These are phyloP conservation scores for Megalops atlanticus DNA, from an alignment of 2,113 vertebrate species.

Conservation along the genomic window DNA sequence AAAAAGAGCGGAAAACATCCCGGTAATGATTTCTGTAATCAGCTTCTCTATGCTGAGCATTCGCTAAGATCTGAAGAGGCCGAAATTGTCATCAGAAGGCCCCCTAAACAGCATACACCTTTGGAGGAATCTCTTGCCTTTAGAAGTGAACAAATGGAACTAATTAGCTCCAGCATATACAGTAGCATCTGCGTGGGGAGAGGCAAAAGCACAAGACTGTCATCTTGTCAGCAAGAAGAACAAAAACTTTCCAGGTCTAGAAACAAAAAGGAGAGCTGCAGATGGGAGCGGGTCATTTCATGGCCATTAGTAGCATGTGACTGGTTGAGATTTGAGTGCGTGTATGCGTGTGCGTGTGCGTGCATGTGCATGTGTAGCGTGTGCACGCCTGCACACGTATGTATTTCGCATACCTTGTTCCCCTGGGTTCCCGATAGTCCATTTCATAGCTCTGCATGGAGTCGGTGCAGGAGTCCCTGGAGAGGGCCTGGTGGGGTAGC, in stretches of 20 bases:
- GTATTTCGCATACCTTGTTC: conserved; percentile 74
- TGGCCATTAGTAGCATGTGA: neutral
- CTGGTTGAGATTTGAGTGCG: neutral
- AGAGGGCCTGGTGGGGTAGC: conserved; percentile 71
- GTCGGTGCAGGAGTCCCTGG: conserved; percentile 70
- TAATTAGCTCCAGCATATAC: neutral
- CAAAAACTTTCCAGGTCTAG: neutral
- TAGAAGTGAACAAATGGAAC: neutral
- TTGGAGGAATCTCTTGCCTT: neutral
- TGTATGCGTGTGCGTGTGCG: neutral
- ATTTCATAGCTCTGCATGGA: conserved; percentile 78
- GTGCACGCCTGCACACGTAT: neutral
- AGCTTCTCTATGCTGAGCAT: neutral
- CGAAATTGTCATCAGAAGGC: neutral
- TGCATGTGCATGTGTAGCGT: neutral
- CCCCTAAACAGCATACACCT: neutral
- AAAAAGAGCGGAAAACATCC: neutral
- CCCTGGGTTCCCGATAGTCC: conserved; percentile 74
- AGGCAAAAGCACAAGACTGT: neutral
- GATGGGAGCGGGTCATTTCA: neutral
- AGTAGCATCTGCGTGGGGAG: too few relatives aligned
- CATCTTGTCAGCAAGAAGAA: neutral
- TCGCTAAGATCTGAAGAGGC: neutral
- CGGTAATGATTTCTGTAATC: neutral
- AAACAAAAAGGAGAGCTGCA: neutral